Conservation (phyloP, 2,113 vertebrate species). For the Otus sunia region DNA sequence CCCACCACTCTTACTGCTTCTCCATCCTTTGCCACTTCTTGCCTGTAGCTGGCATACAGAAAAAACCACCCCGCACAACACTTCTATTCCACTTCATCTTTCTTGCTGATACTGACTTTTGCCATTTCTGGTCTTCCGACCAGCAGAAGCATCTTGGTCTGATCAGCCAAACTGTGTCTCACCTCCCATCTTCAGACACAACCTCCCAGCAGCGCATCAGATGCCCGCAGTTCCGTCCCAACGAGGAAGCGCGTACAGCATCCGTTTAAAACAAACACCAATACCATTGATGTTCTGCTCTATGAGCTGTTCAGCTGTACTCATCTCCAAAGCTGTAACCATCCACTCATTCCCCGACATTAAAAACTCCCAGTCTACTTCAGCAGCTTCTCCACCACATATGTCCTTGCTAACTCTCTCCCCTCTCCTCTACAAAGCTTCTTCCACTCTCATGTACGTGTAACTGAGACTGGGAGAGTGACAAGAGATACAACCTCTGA, state of each 20-base stretch:
- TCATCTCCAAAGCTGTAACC: background rate
- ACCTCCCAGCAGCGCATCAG: background rate
- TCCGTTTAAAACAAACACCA: background rate
- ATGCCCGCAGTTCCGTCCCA: background rate
- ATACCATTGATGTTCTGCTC: background rate
- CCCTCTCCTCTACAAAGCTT: background rate
- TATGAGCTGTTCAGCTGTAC: fast-evolving
- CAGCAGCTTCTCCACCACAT: background rate
- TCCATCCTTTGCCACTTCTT: background rate
- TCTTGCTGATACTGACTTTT: fast-evolving
- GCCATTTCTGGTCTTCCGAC: background rate
- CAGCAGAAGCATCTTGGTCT: background rate
- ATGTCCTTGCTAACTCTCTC: background rate
- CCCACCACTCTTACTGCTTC: background rate
- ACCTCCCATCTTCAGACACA: fast-evolving
- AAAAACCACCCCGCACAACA: background rate
- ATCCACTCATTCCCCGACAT: background rate
- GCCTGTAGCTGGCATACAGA: too few relatives aligned
- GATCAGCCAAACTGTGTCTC: background rate
- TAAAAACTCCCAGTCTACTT: background rate
- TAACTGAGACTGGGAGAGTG: background rate
- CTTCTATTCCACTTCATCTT: background rate
- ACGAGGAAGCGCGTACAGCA: fast-evolving
- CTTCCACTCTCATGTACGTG: fast-evolving
- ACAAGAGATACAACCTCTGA: background rate